Evolutionary conservation across 2,797 vertebrate species (phyloP).

Genomic region (Peromyscus melanophrys): DNA sequence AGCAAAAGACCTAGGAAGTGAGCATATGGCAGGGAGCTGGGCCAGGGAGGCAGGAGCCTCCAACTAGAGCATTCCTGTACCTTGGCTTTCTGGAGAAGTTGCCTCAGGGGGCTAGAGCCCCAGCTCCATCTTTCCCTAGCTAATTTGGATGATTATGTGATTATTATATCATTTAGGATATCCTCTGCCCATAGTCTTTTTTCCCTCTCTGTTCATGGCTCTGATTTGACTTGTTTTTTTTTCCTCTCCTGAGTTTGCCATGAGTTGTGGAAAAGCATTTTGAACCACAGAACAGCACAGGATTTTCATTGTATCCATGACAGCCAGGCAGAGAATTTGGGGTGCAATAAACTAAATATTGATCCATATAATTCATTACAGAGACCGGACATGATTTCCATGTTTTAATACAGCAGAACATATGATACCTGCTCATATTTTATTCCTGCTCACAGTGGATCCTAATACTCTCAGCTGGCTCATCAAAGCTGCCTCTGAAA

Average conservation of each 20-base stretch:
- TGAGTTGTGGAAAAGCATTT: slow-evolving; percentile 51
- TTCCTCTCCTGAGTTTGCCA: slow-evolving; percentile 20
- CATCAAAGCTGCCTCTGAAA: not conserved
- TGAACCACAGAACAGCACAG: not conserved
- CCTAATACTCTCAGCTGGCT: not conserved
- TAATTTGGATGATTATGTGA: slow-evolving; percentile 69
- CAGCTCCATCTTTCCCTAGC: slow-evolving; percentile 28
- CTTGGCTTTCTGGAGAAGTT: slow-evolving; percentile 25
- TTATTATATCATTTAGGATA: slow-evolving; percentile 67
- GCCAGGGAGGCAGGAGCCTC: not conserved
- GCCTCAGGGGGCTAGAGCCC: not conserved
- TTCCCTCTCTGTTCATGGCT: not conserved
- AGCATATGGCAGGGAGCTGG: slow-evolving; percentile 57
- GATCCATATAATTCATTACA: not conserved
- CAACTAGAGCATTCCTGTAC: not conserved
- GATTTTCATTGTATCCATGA: not conserved
- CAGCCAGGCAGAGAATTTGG: slow-evolving; percentile 2
- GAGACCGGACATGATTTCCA: not conserved
- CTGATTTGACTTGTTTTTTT: not conserved
- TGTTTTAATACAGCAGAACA: not conserved
- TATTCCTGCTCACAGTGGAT: slow-evolving; percentile 19
- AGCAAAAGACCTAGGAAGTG: slow-evolving; percentile 60
- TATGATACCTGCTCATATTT: not conserved
- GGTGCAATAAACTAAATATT: slow-evolving; percentile 34
- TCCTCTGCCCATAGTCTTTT: not conserved